Evolutionary conservation across 2,888 invertebrate genomes (phyloP), one percentile per base, ranked within the genome.

Genomic region (Caenorhabditis macrosperma): DNA sequence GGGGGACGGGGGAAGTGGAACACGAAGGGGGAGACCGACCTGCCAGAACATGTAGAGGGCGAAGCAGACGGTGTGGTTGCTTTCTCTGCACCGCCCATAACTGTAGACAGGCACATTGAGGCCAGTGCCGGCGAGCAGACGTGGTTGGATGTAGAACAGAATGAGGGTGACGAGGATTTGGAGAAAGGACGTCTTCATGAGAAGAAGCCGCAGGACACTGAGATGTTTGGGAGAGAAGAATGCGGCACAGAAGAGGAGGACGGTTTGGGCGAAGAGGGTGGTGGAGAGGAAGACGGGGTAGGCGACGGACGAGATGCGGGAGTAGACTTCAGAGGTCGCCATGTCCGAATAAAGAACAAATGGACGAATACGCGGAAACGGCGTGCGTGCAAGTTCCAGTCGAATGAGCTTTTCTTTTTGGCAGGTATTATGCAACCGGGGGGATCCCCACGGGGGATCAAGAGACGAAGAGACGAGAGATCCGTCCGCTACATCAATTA

Each of bases 1-100:
- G 24, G 4, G 22, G 24, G 33, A n/a, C 50, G 2, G 0, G 57
- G 57, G 46, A 57, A 57, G 57, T 57, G 57, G 5, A 10, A 30
- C 67, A 67, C 57, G 46, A 46, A 67, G 0, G 57, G 9, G 4
- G 22, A 26, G 33, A n/a, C 50, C 3, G 0, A 67, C 67, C 57
- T 67, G 67, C 67, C 67, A 67, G 5, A 10, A 30, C 67, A 67
- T 67, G 46, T 57, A 67, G 0, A 67, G 9, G 7, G 35, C 17
- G 33, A 55, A 67, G 12, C 67, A 67, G n/a, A 57, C 5, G 9
- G 9, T 15, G 0, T 54, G 5, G 30, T 44, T 33, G 22, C 9
- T 22, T 2, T 48, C 0, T 9, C 46, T 17, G 17, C 67, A 67
- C 12, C 9, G 12, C 46, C 67, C 67, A 15, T 67, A 67, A 17